Evolutionary conservation across 2,797 vertebrate genomes (phyloP).

Genomic region (Ibycter americanus): DNA sequence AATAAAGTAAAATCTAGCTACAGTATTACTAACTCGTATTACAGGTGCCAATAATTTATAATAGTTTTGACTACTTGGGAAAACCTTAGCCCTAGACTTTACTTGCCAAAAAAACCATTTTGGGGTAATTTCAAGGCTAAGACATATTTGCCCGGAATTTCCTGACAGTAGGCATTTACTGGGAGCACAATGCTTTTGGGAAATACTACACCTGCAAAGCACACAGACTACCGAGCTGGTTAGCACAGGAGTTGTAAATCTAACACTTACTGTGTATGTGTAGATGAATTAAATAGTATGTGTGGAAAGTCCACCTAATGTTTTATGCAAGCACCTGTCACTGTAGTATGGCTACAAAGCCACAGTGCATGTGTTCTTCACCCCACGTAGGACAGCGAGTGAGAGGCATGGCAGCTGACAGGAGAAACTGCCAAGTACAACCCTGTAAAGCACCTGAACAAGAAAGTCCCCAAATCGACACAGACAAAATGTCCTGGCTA

Average conservation of each 20-base stretch:
- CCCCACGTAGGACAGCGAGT: too few relatives aligned
- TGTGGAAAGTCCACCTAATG: background rate
- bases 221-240: too few relatives aligned
- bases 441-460: background rate
- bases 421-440: background rate
- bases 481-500: background rate
- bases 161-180: background rate
- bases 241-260: background rate
- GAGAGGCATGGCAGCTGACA: background rate
- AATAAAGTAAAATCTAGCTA: background rate
- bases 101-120: background rate
- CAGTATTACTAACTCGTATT: background rate
- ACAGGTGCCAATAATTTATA: background rate
- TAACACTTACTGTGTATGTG: too few relatives aligned
- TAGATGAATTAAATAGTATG: background rate
- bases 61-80: background rate
- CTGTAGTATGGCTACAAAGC: background rate
- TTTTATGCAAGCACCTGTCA: background rate
- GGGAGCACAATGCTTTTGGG: background rate
- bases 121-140: background rate
- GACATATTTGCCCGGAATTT: background rate
- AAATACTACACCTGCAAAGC: background rate
- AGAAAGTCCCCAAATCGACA: background rate
- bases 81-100: background rate
- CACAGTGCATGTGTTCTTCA: accelerated